A percentile compares a stretch with the other conserved stretches of the same genome.
These are phyloP conservation scores for Caradrina kadenii DNA, from an alignment of 2,888 invertebrate genomes.

Conservation along the genomic window DNA sequence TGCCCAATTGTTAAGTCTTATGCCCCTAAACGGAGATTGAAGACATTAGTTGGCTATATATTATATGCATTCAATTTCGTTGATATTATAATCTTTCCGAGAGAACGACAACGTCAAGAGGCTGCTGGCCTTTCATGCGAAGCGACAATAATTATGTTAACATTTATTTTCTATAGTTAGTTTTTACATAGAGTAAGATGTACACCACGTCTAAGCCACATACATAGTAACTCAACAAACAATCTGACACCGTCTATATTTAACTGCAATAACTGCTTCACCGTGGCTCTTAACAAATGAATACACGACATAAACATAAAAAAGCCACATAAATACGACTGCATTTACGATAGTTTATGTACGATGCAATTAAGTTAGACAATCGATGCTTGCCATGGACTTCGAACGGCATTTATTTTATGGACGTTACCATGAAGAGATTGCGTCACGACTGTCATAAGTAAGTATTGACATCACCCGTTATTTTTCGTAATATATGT, in stretches of 20 bases:
- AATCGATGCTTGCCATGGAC: background rate
- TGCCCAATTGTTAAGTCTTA: too few relatives aligned
- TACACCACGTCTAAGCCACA: too few relatives aligned
- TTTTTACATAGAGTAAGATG: too few relatives aligned
- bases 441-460: background rate
- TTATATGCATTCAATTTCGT: too few relatives aligned
- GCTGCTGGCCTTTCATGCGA: too few relatives aligned
- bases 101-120: too few relatives aligned
- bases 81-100: too few relatives aligned
- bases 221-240: constrained; percentile 10
- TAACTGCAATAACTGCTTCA: constrained; percentile 21
- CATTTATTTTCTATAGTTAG: too few relatives aligned
- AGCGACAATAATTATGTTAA: too few relatives aligned
- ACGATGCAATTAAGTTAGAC: constrained; percentile 14
- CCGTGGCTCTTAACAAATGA: background rate
- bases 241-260: constrained; percentile 18
- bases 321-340: constrained; percentile 29
- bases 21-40: too few relatives aligned
- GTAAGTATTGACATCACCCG: background rate
- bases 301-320: constrained; percentile 9
- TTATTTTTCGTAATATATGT: too few relatives aligned
- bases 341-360: constrained; percentile 14
- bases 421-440: background rate
- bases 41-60: too few relatives aligned
- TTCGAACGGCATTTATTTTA: constrained; percentile 5